Evolutionary conservation across 2,797 vertebrate genomes (phyloP), one percentile per base, ranked within the genome.

Genomic region (Poecilia picta): DNA sequence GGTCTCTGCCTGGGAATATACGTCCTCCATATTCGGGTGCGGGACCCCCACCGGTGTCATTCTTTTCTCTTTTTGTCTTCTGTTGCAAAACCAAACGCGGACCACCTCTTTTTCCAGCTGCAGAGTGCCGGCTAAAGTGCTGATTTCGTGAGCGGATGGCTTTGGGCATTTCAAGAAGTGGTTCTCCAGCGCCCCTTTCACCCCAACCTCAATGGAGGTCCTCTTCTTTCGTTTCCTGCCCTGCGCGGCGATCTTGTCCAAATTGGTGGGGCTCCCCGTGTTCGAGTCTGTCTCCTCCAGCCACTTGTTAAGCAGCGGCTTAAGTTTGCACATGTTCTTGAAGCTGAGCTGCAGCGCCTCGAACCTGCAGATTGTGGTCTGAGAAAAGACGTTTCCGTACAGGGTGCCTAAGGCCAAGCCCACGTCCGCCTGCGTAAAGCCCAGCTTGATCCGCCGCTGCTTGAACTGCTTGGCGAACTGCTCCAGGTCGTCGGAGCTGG

Each of bases 11-110:
- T 97, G 98, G 88, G 97, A 97, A 94, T 99, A 99, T 94, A 98
- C 97, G 96, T 99, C 98, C 97, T 99, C 98, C 98, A 99, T 98
- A 90, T 97, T 97, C 79, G 98, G 97, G 91, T 98, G 98, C 91
- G 97, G 97, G 85, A 97, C 96, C 93, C 97, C 97, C 85, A 97
- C 95, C 53, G 98, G 98, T 94, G 98, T 99, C 98, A 99, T 99
- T 92, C 98, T 95, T 96, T 99, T 99, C 96, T 99, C 98, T 96
- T 99, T 99, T 94, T 99, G 98, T 96, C 98, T 96, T 95, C 98
- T 97, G 97, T 99, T 99, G 97, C 98, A 99, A 97, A 99, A 99
- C 98, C 98, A 99, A 93, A 99, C 98, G 81, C 98, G 97, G 91
- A 99, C 98, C 91, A 99, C 98, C 97, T 99, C 98, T 91, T 99